Evolutionary conservation across 2,797 vertebrate species (phyloP), one percentile per base, ranked within the genome.

Genomic region (Enteromius radiatus): DNA sequence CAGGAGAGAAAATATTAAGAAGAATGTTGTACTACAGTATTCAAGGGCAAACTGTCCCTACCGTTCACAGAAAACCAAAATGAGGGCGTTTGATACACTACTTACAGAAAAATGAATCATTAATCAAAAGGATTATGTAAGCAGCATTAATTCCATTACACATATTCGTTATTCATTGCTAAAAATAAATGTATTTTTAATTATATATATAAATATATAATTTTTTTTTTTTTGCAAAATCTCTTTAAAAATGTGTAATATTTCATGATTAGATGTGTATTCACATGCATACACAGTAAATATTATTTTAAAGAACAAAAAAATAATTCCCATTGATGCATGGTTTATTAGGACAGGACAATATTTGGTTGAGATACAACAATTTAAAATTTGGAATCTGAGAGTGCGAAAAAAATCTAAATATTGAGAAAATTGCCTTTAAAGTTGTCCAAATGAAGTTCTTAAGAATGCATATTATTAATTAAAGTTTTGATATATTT

Each of bases 111-210:
- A 47, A 61, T 10, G 0, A 61, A 45, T 80, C 28, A 47, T 71
- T 71, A 47, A 47, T 73, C 28, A 47, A 71, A 80, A 23, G 21
- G 28, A 49, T 80, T 80, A 73, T 71, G 68, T 36, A 47, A 19
- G 38, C 17, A 59, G 47, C 17, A 12, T 70, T 70, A 31, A 56
- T 41, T 56, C 49, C 45, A 68, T 67, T 49, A 54, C 63, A 78
- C 64, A 54, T 31, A 47, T 59, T 70, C 36, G 45, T 38, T 23
- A 78, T 41, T 54, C 31, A 19, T 6, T 17, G 26, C 67, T 71
- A 71, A 59, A n/a, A 43, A 47, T 56, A n/a, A 19, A 70, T 4
- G 28, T 7, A 70, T 54, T 45, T 45, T 14, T 14, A 45, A 45
- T 43, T 9, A 41, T 38, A 8, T 38, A 1, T 41, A 36, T 36